A percentile compares a stretch with the other conserved stretches of the same genome.
phyloP scores from a whole-genome alignment of 2,888 invertebrate species.

The Dynastes hyllus region DNA sequence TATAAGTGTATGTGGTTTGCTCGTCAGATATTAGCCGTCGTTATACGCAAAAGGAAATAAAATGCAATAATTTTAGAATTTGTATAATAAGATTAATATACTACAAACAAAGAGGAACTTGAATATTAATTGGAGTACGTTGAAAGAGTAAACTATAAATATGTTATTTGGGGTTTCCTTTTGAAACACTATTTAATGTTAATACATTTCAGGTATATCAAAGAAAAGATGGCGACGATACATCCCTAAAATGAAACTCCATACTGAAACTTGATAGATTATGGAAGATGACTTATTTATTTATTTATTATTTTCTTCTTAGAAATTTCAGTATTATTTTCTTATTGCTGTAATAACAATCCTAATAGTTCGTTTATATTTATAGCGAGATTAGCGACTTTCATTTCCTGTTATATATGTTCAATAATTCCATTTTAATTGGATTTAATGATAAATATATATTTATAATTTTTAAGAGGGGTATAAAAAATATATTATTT shows the following conservation, averaged over 20 bases:
- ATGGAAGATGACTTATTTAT: too few species aligned
- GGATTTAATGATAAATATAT: conserved; percentile 11
- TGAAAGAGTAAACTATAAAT: conserved; percentile 23
- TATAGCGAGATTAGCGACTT: neutral
- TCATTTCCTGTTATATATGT: conserved; percentile 20
- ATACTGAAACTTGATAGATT: too few species aligned
- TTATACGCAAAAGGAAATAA: conserved; percentile 1
- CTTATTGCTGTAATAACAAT: conserved; percentile 42
- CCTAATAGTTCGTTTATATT: conserved; percentile 15
- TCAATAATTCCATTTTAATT: conserved; percentile 18
- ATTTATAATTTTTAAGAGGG: neutral
- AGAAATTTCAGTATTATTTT: conserved; percentile 10
- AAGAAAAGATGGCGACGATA: too few species aligned
- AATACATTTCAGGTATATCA: too few species aligned
- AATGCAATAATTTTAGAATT: conserved; percentile 14
- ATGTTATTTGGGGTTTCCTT: conserved; percentile 1
- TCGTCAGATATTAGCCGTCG: conserved; percentile 29
- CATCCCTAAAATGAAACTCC: too few species aligned
- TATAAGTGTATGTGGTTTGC: conserved; percentile 46
- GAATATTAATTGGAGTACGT: neutral
- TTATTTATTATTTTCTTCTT: neutral
- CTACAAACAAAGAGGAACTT: too few species aligned
- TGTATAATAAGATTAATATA: too few species aligned
- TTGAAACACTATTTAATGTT: too few species aligned
- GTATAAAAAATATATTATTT: too few species aligned